These are phyloP conservation scores for Agrilus cyanescens DNA, from an alignment of 2,888 invertebrate species.

Conservation along the genomic window DNA sequence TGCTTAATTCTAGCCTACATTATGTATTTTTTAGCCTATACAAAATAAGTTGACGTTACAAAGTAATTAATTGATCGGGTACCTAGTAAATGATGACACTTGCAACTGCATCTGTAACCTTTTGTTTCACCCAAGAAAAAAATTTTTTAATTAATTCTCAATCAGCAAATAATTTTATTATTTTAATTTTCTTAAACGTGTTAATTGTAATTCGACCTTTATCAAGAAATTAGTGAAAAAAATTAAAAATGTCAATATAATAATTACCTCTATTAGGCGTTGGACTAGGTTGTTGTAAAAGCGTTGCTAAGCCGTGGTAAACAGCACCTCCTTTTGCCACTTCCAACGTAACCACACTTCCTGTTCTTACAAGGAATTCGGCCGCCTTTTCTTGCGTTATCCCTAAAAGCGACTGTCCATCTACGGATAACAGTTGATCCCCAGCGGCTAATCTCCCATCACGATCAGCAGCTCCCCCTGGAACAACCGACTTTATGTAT, in stretches of 20 bases:
- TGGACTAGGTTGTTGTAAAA: conserved; percentile 84
- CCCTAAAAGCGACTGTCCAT: conserved; percentile 70
- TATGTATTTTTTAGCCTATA: too few species aligned
- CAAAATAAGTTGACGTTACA: neutral
- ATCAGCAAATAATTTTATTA: neutral
- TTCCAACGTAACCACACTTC: conserved; percentile 85
- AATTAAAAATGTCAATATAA: neutral
- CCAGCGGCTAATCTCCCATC: conserved; percentile 94
- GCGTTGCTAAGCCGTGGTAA: conserved; percentile 87
- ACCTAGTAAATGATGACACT: conserved; percentile 9
- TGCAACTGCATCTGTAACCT: conserved; percentile 10
- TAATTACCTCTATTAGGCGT: conserved; percentile 60
- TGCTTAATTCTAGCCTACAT: too few species aligned
- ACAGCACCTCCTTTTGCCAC: conserved; percentile 98
- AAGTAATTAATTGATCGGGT: conserved; percentile 5
- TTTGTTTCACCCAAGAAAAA: conserved; percentile 5
- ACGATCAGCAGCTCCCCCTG: conserved; percentile 82
- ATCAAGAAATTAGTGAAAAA: neutral
- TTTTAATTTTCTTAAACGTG: conserved; percentile 1
- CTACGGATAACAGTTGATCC: conserved; percentile 92
- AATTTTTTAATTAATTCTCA: conserved; percentile 2
- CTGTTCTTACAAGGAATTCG: conserved; percentile 88
- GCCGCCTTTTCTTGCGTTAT: conserved; percentile 84
- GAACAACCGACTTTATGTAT: conserved; percentile 97
- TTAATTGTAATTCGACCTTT: neutral